Evolutionary conservation across 1,140 invertebrate genomes (phyloP).

Genomic region (Hycleus phaleratus): DNA sequence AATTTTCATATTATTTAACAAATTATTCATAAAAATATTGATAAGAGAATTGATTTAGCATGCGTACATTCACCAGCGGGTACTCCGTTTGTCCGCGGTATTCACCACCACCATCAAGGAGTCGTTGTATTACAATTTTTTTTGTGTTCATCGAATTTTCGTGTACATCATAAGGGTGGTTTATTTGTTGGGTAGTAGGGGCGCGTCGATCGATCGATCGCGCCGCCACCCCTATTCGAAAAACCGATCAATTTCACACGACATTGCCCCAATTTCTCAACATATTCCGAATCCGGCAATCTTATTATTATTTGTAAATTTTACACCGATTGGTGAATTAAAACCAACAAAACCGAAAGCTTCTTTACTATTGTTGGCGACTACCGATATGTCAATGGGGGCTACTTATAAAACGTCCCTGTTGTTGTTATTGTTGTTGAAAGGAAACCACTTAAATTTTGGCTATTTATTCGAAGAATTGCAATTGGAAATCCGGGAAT

Average conservation of each 20-base stretch:
- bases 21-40: not conserved
- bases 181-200: not conserved
- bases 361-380: no score
- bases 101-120: conserved; percentile 17
- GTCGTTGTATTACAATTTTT: no score
- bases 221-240: conserved; percentile 2
- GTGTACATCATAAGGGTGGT: no score
- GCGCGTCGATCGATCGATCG: conserved; percentile 26
- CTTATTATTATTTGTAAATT: not conserved
- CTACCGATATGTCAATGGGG: not conserved
- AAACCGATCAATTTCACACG: conserved; percentile 40
- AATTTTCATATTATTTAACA: not conserved
- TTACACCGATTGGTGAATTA: not conserved
- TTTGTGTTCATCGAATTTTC: no score
- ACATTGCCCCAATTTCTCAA: conserved; percentile 33
- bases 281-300: not conserved
- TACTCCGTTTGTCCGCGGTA: conserved; percentile 38
- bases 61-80: conserved; percentile 33
- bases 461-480: no score
- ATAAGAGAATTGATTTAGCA: conserved; percentile 4
- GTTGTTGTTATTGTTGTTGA: no score
- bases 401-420: not conserved
- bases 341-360: not conserved
- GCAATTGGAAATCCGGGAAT: no score
- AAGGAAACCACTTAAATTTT: no score